Base-by-base conservation (phyloP, 2,888 invertebrate species). In the Hydrotaea cyrtoneurina region DNA sequence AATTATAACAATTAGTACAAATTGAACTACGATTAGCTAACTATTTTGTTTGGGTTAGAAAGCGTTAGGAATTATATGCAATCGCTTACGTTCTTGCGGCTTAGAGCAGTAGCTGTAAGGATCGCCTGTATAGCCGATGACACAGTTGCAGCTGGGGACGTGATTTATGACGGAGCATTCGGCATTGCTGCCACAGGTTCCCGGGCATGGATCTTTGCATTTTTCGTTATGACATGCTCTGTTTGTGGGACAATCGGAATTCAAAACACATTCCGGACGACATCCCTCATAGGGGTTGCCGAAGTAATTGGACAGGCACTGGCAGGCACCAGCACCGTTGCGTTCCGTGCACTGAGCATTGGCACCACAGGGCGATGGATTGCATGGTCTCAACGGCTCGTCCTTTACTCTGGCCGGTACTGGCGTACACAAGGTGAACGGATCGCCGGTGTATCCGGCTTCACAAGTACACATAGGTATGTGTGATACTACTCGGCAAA, bases 201-300 rank as follows among this genome's bases (percentile, higher is more conserved):
- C 96, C 0, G 95, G 95, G 88, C 96, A 96, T 23, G 96, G 96
- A 90, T 96, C 95, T 89, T 94, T 93, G 90, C 96, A 96, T 92
- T 96, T 96, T 88, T 95, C 95, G 86, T 94, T 94, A 53, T 95
- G 93, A 87, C 96, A 96, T 2, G 96, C 96, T 89, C 93, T 94
- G 89, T 95, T 95, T 53, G 95, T 94, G 2, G 95, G 93, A 90
- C 96, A 96, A 88, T 96, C 96, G 0, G 95, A 94, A 89, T 95
- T 95, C 57, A 95, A 91, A 0, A 95, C 93, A 91, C 96, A 96
- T 92, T 96, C 96, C 15, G 96, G 96, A 66, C 95, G 94, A 91
- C 96, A 96, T 23, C 95, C 95, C 92, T 95, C 95, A 87, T 96
- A 95, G 36, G 96, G 96, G 91, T 96, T 95, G 83, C 97, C 97